Conservation (phyloP, 2,888 invertebrate genomes). For the Drosophila nigricruria region DNA sequence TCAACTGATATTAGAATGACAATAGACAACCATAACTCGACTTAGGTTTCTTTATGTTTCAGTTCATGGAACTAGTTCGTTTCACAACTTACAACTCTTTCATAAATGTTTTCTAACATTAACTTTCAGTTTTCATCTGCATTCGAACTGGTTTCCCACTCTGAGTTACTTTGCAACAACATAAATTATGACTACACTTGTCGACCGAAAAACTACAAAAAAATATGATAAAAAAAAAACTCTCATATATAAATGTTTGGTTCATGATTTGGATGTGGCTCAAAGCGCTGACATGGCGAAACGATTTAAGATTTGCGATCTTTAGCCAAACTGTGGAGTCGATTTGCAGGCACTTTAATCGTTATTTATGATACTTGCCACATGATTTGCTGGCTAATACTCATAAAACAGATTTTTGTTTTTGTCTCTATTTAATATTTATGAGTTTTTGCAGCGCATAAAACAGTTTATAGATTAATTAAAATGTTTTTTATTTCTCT, state of each 20-base stretch:
- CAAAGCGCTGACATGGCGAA: conserved; percentile 53
- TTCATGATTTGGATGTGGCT: conserved; percentile 24
- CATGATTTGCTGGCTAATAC: conserved; percentile 58
- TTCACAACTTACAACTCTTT: no score
- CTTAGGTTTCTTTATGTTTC: neutral
- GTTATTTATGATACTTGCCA: conserved; percentile 71
- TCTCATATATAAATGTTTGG: conserved; percentile 10
- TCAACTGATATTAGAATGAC: no score
- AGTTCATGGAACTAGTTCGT: conserved; percentile 7
- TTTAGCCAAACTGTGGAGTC: conserved; percentile 15
- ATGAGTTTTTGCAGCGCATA: conserved; percentile 26
- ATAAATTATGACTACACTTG: conserved; percentile 62
- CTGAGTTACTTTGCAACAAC: conserved; percentile 21
- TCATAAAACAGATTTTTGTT: conserved; percentile 30
- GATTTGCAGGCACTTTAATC: conserved; percentile 39
- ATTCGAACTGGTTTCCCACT: conserved; percentile 36
- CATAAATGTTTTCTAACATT: neutral
- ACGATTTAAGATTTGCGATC: conserved; percentile 44
- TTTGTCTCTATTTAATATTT: conserved; percentile 15
- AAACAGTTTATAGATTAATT: conserved; percentile 67
- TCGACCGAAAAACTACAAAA: conserved; percentile 8
- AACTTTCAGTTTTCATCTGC: conserved; percentile 39
- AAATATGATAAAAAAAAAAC: neutral
- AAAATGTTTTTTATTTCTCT: conserved; percentile 47
- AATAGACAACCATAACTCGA: neutral